Evolutionary conservation across 53 echinoderm and acorn worm genomes (phyloP), one percentile per base, ranked within the genome.

Genomic region (Apostichopus leukothele): DNA sequence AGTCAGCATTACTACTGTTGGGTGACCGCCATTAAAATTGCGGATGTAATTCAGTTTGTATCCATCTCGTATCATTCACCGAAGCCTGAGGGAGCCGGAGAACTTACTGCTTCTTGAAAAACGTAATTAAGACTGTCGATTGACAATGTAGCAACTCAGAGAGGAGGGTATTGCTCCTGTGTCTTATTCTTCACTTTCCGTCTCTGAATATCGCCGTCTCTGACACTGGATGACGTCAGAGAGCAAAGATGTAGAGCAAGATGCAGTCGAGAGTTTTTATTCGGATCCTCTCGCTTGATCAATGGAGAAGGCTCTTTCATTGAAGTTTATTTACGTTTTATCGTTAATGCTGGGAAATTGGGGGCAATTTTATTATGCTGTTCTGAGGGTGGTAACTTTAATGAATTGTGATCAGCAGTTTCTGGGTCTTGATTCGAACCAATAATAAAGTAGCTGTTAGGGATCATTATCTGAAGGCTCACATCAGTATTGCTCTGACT

Each of bases 91-190:
- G 25, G 81, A 81, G 55, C 53, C 7, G 19, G 3, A 54, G 51
- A 22, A 59, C 53, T 18, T 81, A 19, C 81, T 51, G 81, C 59
- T 55, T 21, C 60, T 81, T 55, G 81, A 59, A 59, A 81, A 81
- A 54, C 20, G 21, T 81, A 81, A 81, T 81, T 81, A 81, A 59
- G 55, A 22, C 54, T 54, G 54, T 19, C 21, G 81, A 19, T 81
- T 81, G 81, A 59, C 21, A 81, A 81, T n/a, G 53, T 59, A 76
- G 76, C 54, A 81, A 23, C 13, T 6, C 22, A 7, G 59, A 81
- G 59, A 23, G 14, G 23, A 81, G 81, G 81, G 81, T 25, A 80
- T 80, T 80, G 52, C 59, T 16, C 59, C 80, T 19, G 27, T 1
- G 39, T 80, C 8, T 55, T 80, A 18, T 53, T 54, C 21, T 80